Evolutionary conservation across 2,888 invertebrate genomes (phyloP).

Genomic region (Acanthosepion esculentum): DNA sequence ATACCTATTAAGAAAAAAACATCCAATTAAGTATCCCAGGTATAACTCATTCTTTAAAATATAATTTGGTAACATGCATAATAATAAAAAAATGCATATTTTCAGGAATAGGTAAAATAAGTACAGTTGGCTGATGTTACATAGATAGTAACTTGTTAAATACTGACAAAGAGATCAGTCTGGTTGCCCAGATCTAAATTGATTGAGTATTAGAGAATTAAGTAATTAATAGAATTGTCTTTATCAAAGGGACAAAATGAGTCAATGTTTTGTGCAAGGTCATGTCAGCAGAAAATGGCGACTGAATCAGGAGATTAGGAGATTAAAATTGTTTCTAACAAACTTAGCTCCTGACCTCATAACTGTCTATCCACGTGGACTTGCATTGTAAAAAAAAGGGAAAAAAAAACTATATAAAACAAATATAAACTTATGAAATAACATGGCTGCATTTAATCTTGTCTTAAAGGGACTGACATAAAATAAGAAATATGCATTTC

Average conservation of each 20-base stretch:
- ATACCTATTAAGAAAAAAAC: background rate
- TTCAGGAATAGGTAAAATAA: background rate
- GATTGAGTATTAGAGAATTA: background rate
- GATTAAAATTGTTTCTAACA: background rate
- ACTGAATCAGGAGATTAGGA: background rate
- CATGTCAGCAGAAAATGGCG: background rate
- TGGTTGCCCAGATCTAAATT: background rate
- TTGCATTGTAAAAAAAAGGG: background rate
- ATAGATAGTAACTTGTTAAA: background rate
- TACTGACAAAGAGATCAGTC: background rate
- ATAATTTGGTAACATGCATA: background rate
- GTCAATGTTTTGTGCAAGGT: slow-evolving; percentile 6
- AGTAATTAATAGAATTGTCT: background rate
- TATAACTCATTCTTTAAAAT: background rate
- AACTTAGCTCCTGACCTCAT: background rate
- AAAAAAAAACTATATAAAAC: background rate
- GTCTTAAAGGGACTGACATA: background rate
- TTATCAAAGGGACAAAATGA: background rate
- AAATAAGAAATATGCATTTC: too few species aligned
- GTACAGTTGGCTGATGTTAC: background rate
- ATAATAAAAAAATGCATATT: background rate
- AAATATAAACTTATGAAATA: background rate
- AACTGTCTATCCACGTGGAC: background rate
- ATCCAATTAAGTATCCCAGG: background rate
- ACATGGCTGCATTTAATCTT: background rate